Conservation (phyloP, 2,888 invertebrate genomes). For the Platycnemis pennipes region DNA sequence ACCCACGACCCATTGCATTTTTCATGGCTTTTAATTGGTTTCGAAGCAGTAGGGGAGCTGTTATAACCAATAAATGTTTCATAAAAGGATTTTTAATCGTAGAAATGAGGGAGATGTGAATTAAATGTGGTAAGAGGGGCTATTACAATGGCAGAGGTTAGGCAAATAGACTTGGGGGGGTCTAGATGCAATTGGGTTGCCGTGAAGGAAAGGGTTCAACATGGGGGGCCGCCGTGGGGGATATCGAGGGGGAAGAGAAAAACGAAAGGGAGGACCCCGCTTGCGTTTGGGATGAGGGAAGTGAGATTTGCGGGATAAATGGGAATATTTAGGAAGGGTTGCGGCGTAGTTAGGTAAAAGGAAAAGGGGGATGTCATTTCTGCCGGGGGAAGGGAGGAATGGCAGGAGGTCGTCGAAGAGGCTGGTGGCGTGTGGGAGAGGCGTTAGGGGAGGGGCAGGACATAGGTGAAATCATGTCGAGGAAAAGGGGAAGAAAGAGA, state of each 20-base stretch:
- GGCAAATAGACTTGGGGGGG: conserved; percentile 29
- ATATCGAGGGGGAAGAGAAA: neutral
- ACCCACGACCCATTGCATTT: no score
- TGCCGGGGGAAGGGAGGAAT: neutral
- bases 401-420: conserved; percentile 10
- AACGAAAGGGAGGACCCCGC: neutral
- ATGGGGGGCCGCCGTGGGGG: neutral
- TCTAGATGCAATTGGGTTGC: neutral
- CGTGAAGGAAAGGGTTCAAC: conserved; percentile 24
- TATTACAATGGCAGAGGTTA: conserved; percentile 21
- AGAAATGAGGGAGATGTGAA: neutral
- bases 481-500: neutral
- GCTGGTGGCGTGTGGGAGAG: neutral
- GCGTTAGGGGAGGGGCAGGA: neutral
- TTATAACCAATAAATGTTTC: no score
- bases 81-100: neutral
- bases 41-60: no score
- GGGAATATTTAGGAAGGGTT: conserved; percentile 64
- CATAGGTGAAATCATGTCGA: conserved; percentile 7
- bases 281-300: conserved; percentile 23
- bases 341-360: conserved; percentile 64
- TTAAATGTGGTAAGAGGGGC: neutral
- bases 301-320: conserved; percentile 36
- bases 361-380: conserved; percentile 45
- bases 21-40: no score